Evolutionary conservation across 1,140 invertebrate species (phyloP).

Genomic region (Gryon sp.): DNA sequence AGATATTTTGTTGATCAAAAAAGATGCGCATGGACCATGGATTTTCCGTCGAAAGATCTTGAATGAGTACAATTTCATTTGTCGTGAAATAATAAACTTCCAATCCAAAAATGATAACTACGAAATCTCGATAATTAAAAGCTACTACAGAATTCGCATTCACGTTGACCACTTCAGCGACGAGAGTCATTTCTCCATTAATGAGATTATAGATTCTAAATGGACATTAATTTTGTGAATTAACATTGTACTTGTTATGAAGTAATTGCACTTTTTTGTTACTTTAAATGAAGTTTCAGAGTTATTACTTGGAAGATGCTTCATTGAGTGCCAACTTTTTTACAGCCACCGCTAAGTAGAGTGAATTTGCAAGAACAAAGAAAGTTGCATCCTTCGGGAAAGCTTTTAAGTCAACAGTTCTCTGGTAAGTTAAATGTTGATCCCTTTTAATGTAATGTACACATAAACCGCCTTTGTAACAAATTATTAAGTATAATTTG

Average conservation of each 20-base stretch:
- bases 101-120: slow-evolving; percentile 11
- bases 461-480: slow-evolving; percentile 27
- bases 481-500: slow-evolving; percentile 13
- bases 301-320: slow-evolving; percentile 21
- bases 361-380: slow-evolving; percentile 15
- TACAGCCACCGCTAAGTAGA: slow-evolving; percentile 11
- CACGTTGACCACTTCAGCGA: neutral
- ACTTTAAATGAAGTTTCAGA: neutral
- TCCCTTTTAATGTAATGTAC: slow-evolving; percentile 15
- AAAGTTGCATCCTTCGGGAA: slow-evolving; percentile 16
- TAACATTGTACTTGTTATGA: neutral
- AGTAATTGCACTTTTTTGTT: neutral
- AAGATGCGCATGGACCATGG: slow-evolving; percentile 6
- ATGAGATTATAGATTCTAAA: slow-evolving; percentile 35
- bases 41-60: slow-evolving; percentile 5
- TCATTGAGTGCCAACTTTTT: slow-evolving; percentile 4
- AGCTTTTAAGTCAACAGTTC: slow-evolving; percentile 1
- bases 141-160: slow-evolving; percentile 10
- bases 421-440: slow-evolving; percentile 1
- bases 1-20: slow-evolving; percentile 14
- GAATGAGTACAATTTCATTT: slow-evolving; percentile 12
- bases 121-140: slow-evolving; percentile 21
- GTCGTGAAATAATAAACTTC: slow-evolving; percentile 22
- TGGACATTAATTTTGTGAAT: neutral
- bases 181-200: slow-evolving; percentile 12